phyloP scores from a whole-genome alignment of 2,797 vertebrate species.

The Craterocephalus amniculus region DNA sequence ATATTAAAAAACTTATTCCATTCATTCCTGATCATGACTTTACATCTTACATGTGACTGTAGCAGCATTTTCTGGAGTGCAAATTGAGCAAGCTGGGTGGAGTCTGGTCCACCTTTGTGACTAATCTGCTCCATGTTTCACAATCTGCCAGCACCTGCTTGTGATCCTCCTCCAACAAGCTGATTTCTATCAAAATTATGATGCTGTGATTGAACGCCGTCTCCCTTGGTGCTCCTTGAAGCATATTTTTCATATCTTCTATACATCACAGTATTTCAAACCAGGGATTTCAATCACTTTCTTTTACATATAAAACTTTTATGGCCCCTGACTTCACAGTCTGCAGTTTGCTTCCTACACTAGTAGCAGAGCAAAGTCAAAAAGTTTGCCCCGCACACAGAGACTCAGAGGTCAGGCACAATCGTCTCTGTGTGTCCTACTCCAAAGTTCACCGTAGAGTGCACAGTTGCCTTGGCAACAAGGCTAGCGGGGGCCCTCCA shows the following conservation, averaged over 20 bases:
- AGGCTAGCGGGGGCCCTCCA: conserved; percentile 56
- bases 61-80: neutral
- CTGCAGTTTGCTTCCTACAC: neutral
- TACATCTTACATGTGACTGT: neutral
- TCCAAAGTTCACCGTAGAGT: conserved; percentile 81
- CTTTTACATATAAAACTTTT: neutral
- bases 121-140: conserved; percentile 66
- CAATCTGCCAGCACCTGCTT: conserved; percentile 38
- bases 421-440: conserved; percentile 67
- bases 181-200: conserved; percentile 68
- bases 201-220: conserved; percentile 37
- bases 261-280: neutral
- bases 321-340: neutral
- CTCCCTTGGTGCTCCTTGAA: neutral
- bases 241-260: neutral
- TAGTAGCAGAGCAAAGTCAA: conserved; percentile 48
- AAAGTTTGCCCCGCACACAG: conserved; percentile 45
- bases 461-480: conserved; percentile 74
- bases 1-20: neutral
- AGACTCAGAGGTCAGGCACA: conserved; percentile 72
- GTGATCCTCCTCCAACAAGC: conserved; percentile 54
- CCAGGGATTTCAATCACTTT: neutral
- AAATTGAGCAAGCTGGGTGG: neutral
- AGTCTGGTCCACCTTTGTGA: conserved; percentile 24
- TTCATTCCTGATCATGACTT: neutral